Evolutionary conservation across 2,113 vertebrate genomes (phyloP).

Genomic region (Macheiramphus alcinus): DNA sequence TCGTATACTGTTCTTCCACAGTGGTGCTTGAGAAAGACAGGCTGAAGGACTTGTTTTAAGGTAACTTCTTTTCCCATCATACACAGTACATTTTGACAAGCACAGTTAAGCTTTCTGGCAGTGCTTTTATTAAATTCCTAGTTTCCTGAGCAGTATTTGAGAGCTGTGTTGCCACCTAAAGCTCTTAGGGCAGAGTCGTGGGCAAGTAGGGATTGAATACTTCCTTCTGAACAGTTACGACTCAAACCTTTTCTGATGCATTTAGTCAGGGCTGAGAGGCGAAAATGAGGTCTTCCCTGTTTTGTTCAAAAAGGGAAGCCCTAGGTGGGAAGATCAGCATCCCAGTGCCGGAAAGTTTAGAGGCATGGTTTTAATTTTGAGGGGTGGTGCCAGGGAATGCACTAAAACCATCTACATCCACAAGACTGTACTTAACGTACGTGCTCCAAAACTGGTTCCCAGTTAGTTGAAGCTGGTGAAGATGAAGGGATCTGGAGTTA

Average conservation of each 20-base stretch:
- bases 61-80: not conserved
- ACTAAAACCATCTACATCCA: not conserved
- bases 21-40: not conserved
- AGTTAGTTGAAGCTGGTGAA: not conserved
- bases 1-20: not conserved
- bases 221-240: not conserved
- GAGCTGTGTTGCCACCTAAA: not conserved
- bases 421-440: not conserved
- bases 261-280: not conserved
- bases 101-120: not conserved
- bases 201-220: not conserved
- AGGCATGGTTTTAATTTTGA: not conserved
- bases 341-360: not conserved
- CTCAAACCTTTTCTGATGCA: not conserved
- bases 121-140: not conserved
- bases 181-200: not conserved
- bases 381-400: rapidly evolving
- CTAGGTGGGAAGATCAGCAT: not conserved
- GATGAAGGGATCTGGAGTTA: not conserved
- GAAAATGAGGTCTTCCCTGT: not conserved
- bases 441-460: not conserved
- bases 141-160: not conserved
- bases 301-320: not conserved
- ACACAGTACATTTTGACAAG: not conserved
- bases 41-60: not conserved